phyloP scores from a whole-genome alignment of 2,797 vertebrate species.

The Brotula barbata region DNA sequence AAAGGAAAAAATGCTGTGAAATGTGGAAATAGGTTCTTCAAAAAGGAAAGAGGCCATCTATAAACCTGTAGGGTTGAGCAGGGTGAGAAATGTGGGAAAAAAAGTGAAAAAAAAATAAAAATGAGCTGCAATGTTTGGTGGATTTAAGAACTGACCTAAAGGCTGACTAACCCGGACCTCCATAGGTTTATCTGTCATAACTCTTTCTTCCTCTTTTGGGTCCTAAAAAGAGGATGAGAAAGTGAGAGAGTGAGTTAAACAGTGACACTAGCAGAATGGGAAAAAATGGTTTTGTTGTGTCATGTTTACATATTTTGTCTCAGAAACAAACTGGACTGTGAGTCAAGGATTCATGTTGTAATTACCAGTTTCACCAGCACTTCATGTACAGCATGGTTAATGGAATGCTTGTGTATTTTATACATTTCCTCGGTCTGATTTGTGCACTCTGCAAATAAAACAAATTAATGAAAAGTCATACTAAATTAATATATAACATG shows the following conservation, averaged over 20 bases:
- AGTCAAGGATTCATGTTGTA: neutral
- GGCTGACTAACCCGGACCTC: too few species aligned
- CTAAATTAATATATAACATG: neutral
- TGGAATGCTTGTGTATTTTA: constrained; percentile 51
- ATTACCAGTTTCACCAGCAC: constrained; percentile 66
- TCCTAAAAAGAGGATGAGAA: constrained; percentile 59
- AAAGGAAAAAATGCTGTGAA: neutral
- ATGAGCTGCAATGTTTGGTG: neutral
- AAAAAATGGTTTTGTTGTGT: constrained; percentile 8
- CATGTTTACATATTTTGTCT: neutral
- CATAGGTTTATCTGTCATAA: too few species aligned
- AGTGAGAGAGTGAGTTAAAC: neutral
- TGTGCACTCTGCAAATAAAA: constrained; percentile 63
- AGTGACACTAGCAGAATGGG: neutral
- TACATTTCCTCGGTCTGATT: constrained; percentile 55
- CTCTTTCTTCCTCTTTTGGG: constrained; percentile 9
- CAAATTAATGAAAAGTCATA: neutral
- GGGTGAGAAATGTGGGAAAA: neutral
- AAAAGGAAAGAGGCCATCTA: too few species aligned
- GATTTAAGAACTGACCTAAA: constrained; percentile 31
- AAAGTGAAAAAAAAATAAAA: neutral
- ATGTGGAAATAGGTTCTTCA: neutral
- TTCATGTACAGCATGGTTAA: constrained; percentile 43
- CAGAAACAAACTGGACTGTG: neutral
- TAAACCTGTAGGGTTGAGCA: too few species aligned